Base-by-base conservation (phyloP, 2,797 vertebrate genomes). In the Acropternis orthonyx region DNA sequence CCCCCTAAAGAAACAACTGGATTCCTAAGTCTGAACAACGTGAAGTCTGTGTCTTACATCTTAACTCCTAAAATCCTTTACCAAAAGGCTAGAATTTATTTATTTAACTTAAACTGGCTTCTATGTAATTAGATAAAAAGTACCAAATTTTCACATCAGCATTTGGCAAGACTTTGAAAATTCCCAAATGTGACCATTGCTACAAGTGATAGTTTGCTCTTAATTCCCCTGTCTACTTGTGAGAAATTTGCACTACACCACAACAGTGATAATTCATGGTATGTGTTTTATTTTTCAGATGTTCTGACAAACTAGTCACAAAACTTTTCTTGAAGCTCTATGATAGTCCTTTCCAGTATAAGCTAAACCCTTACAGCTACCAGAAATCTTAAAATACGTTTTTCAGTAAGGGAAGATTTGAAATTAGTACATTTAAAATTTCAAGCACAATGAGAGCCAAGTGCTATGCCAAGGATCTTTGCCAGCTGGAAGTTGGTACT, bases 191-290 rank as follows among this genome's bases (percentile, higher is more conserved):
- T 61, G 58, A 20, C 19, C 37, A 51, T 3, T 61, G 21, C 20
- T 75, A 32, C 27, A 66, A 82, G 43, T 28, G 61, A 72, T 0
- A 66, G 3, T 22, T 84, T 0, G 0, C 21, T 68, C 78, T 72
- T 61, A 46, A 63, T 61, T 78, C 24, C 24, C 6, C 30, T 56
- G 12, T 0, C 1, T 17, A 46, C 18, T 54, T n/a, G 30, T 8
- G 61, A 84, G 30, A 83, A 85, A 61, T 21, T 5, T 28, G 39
- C 6, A 39, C 22, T 71, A 26, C 19, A 2, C 48, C 32, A 20
- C 8, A 82, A 54, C 12, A 27, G 27, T 10, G 24, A 71, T 34
- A 15, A 8, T 76, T 73, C 24, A 43, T 3, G 11, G 4, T 10
- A 61, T 10, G 10, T 1, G 3, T 43, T 46, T 27, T 43, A 55